Conservation (phyloP, 2,888 invertebrate genomes). For the Eugnorisma glareosa region DNA sequence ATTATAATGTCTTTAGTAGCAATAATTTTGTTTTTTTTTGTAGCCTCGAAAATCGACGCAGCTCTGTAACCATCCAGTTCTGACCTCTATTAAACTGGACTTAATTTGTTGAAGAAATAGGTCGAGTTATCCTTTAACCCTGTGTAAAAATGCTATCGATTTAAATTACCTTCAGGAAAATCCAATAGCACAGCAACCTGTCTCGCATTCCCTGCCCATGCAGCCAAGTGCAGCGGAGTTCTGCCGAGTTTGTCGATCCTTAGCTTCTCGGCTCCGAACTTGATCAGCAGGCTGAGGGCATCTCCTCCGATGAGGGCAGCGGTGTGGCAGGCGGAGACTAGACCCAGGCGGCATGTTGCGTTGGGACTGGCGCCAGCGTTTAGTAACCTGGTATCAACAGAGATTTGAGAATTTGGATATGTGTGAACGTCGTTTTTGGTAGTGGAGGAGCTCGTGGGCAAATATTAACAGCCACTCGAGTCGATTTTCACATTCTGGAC, state of each 20-base stretch:
- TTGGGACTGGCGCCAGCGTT: constrained; percentile 87
- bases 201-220: constrained; percentile 84
- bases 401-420: background rate
- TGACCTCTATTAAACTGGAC: no score
- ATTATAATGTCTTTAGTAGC: no score
- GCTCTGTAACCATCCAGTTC: no score
- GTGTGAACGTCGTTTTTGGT: no score
- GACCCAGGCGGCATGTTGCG: constrained; percentile 85
- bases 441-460: no score
- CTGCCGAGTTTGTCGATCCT: constrained; percentile 84
- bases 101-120: no score
- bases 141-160: background rate
- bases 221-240: constrained; percentile 88
- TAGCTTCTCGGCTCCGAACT: constrained; percentile 84
- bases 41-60: no score
- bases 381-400: constrained; percentile 77
- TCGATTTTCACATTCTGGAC: no score
- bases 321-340: constrained; percentile 86
- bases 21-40: no score
- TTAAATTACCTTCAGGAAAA: constrained; percentile 82
- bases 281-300: constrained; percentile 81
- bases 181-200: constrained; percentile 85
- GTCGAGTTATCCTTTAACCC: no score
- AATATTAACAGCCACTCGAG: no score
- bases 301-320: constrained; percentile 85